A percentile compares a stretch with the other conserved stretches of the same genome.
These are phyloP conservation scores for Saimiri boliviensis DNA, from an alignment of 2,113 vertebrate genomes.

Conservation along the genomic window DNA sequence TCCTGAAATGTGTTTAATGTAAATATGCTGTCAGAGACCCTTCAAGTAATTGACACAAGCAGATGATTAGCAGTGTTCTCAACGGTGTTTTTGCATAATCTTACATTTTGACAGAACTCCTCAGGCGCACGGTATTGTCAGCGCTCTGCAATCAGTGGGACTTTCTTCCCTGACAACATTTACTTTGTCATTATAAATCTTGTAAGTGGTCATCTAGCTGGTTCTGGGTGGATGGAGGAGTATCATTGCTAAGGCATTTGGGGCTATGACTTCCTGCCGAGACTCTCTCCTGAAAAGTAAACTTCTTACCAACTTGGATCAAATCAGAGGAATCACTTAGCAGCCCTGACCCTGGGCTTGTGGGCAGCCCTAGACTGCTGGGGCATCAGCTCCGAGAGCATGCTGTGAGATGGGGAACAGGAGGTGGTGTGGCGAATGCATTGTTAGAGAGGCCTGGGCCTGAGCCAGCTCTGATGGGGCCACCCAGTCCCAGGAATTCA, in stretches of 20 bases:
- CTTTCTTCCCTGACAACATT: constrained; percentile 82
- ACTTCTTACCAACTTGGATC: constrained; percentile 58
- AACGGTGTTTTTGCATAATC: constrained; percentile 92
- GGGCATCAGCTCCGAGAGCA: not conserved
- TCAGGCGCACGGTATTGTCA: constrained; percentile 86
- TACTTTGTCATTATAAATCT: constrained; percentile 87
- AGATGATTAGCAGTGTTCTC: constrained; percentile 96
- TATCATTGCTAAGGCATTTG: constrained; percentile 64
- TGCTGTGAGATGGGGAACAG: not conserved
- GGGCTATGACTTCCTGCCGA: constrained; percentile 67
- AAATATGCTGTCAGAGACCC: constrained; percentile 95
- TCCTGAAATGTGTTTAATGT: constrained; percentile 91
- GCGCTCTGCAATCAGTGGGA: constrained; percentile 86
- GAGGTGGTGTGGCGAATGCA: fast-evolving
- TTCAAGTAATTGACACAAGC: constrained; percentile 95
- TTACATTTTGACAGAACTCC: constrained; percentile 90
- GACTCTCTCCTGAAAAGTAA: constrained; percentile 71
- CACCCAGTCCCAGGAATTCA: fast-evolving
- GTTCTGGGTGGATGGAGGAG: constrained; percentile 76
- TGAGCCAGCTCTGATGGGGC: not conserved
- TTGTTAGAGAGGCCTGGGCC: not conserved
- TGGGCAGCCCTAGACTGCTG: fast-evolving
- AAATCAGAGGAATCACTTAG: not conserved
- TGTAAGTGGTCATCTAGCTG: constrained; percentile 88
- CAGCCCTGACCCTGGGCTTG: not conserved